Conservation (phyloP, 53 echinoderm and acorn worm genomes). For the Luidia sarsii region DNA sequence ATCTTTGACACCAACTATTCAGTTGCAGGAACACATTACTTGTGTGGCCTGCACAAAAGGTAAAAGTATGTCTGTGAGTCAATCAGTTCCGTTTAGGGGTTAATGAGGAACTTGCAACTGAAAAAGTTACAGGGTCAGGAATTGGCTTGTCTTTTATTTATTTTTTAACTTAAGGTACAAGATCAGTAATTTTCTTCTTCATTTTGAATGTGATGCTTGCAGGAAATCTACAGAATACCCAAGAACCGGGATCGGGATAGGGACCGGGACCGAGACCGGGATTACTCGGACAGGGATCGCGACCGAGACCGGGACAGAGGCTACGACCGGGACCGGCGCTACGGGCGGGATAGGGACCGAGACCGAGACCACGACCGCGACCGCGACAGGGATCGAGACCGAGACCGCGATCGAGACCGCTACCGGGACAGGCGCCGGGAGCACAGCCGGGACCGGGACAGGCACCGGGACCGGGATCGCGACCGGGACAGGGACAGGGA, state of each 20-base stretch:
- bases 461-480: slow-evolving; percentile 74
- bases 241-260: slow-evolving; percentile 85
- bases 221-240: slow-evolving; percentile 98
- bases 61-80: too few species aligned
- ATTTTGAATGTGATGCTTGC: too few species aligned
- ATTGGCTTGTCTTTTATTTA: too few species aligned
- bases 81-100: too few species aligned
- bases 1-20: too few species aligned
- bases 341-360: slow-evolving; percentile 61
- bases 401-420: slow-evolving; percentile 47
- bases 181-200: too few species aligned
- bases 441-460: slow-evolving; percentile 62
- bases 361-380: slow-evolving; percentile 62
- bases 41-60: too few species aligned
- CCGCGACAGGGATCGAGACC: slow-evolving; percentile 70
- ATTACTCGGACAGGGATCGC: slow-evolving; percentile 57
- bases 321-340: slow-evolving; percentile 56
- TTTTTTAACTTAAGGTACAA: too few species aligned
- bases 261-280: slow-evolving; percentile 69
- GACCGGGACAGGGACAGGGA: slow-evolving; percentile 60
- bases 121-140: too few species aligned
- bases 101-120: too few species aligned
- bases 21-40: too few species aligned
- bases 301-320: slow-evolving; percentile 70
- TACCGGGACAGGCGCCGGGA: slow-evolving; percentile 52